These are phyloP conservation scores for Barnardius zonarius DNA, from an alignment of 2,113 vertebrate species.

Conservation along the genomic window DNA sequence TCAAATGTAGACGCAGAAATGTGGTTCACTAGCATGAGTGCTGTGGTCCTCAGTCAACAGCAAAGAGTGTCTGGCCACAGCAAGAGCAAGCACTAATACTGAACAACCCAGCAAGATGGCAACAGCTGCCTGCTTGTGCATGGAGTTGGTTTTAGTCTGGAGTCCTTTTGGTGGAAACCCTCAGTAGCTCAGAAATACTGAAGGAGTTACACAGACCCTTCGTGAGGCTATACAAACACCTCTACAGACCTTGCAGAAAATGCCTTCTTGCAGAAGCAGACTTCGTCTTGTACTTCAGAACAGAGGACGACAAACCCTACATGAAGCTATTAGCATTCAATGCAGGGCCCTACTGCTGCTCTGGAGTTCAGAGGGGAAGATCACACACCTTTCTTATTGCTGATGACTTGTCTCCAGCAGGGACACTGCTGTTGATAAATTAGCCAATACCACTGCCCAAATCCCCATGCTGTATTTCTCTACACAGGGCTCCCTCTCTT, in stretches of 20 bases:
- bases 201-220: neutral
- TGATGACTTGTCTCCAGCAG: neutral
- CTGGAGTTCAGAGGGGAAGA: neutral
- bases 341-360: neutral
- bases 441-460: neutral
- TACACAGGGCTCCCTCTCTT: neutral
- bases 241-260: neutral
- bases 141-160: accelerated
- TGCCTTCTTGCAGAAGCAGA: neutral
- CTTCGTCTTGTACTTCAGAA: neutral
- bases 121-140: neutral
- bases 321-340: neutral
- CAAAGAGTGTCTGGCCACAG: neutral
- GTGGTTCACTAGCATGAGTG: neutral
- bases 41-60: neutral
- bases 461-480: neutral
- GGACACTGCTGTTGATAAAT: neutral
- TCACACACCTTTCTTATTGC: neutral
- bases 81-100: neutral
- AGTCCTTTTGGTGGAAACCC: neutral
- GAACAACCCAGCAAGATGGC: accelerated
- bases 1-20: neutral
- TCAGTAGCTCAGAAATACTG: neutral
- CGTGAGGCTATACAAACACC: neutral
- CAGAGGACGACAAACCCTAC: neutral